Evolutionary conservation across 2,113 vertebrate genomes (phyloP).

Genomic region (Trichomycterus rosablanca): DNA sequence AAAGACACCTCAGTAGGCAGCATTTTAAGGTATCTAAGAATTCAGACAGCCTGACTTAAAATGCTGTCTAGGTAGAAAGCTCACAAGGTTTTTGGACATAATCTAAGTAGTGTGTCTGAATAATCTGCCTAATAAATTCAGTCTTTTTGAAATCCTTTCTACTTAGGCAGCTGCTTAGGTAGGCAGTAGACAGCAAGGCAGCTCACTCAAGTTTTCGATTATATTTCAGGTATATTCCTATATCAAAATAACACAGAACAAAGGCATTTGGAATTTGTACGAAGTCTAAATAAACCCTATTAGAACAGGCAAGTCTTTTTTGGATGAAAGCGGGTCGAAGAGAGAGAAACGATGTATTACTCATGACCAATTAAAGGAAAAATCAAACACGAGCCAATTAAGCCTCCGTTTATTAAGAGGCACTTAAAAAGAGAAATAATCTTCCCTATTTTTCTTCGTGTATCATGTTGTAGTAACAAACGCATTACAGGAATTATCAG

Average conservation of each 20-base stretch:
- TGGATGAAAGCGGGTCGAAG: neutral
- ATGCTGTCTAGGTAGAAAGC: no score
- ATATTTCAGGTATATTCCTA: no score
- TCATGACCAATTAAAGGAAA: slow-evolving; percentile 52
- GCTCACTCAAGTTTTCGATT: no score
- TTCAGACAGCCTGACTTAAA: no score
- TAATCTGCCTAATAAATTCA: no score
- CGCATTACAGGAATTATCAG: slow-evolving; percentile 67
- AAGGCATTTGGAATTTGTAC: slow-evolving; percentile 18
- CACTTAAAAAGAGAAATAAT: slow-evolving; percentile 56
- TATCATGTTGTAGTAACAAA: slow-evolving; percentile 66
- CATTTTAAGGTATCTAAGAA: no score
- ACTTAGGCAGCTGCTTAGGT: no score
- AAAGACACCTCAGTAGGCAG: no score
- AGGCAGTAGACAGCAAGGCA: no score
- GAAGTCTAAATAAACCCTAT: slow-evolving; percentile 22
- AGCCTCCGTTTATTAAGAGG: slow-evolving; percentile 55
- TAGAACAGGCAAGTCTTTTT: slow-evolving; percentile 21
- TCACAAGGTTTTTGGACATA: no score
- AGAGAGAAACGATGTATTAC: slow-evolving; percentile 36
- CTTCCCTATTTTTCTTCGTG: slow-evolving; percentile 45
- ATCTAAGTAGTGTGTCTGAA: no score
- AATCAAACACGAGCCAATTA: slow-evolving; percentile 57
- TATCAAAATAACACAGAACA: slow-evolving; percentile 24
- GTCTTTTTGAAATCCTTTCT: no score